A percentile compares a stretch with the other conserved stretches of the same genome.
Conservation (phyloP, 2,113 vertebrate genomes). For the Tiliqua scincoides region DNA sequence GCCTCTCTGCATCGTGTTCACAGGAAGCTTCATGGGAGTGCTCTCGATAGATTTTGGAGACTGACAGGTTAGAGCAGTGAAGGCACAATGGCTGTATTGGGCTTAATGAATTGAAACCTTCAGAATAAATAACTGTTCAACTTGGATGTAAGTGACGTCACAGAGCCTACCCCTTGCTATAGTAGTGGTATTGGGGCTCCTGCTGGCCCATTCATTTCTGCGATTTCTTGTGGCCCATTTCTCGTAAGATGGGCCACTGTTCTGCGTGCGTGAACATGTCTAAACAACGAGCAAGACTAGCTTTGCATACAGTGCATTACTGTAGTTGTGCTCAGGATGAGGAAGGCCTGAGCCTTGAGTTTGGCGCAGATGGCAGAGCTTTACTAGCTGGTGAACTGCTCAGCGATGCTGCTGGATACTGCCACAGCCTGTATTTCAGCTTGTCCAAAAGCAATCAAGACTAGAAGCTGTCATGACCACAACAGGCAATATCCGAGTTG, state of each 20-base stretch:
- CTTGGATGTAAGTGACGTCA: neutral
- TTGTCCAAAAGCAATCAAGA: neutral
- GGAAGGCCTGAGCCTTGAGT: neutral
- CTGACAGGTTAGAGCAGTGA: neutral
- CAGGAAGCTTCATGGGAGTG: neutral
- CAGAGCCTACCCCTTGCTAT: too few relatives aligned
- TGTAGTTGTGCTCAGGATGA: neutral
- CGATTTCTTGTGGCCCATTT: too few relatives aligned
- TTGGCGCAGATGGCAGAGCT: neutral
- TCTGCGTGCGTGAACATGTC: neutral
- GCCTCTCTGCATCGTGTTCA: neutral
- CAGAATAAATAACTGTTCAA: too few relatives aligned
- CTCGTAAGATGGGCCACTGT: neutral
- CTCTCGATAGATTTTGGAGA: neutral
- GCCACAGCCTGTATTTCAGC: neutral
- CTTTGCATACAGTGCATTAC: neutral
- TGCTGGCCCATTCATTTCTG: neutral
- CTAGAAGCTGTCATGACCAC: neutral
- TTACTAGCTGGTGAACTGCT: neutral
- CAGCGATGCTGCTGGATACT: neutral
- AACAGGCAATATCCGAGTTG: neutral
- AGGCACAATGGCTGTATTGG: too few relatives aligned
- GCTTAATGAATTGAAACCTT: too few relatives aligned
- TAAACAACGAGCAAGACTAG: neutral
- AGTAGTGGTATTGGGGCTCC: neutral